Base-by-base conservation (phyloP, 2,797 vertebrate genomes). In the Pangasius krempfi region DNA sequence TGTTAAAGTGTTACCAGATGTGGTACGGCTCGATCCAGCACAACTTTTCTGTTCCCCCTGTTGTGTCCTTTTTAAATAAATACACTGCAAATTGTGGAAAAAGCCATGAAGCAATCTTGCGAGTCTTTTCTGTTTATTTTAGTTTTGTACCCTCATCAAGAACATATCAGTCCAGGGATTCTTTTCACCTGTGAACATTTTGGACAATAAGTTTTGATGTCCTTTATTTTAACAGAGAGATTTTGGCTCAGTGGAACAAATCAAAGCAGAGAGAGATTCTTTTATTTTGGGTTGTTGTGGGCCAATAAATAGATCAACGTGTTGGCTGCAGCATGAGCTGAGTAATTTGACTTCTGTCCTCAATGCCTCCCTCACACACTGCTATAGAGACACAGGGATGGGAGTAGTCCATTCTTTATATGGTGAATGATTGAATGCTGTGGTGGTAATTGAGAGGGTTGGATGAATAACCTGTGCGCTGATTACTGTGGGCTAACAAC, bases 341-440 rank as follows among this genome's bases (percentile, higher is more conserved):
- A 83, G 80, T 83, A 83, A 83, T 83, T 64, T 83, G 80, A 83
- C 80, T 83, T 83, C 37, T 83, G 80, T 40, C n/a, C 58, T 62
- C 58, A 18, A 18, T 83, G 22, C 80, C 80, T 83, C 80, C 40
- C 58, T 83, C 80, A 64, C 80, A 62, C 80, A 47, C 40, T 22
- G 56, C 27, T 50, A 25, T 47, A 25, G 64, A 52, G 64, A 84
- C 62, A 52, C 44, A 52, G 25, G 27, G n/a, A 84, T 54, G 44
- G 37, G 62, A 5, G 62, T 25, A 70, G 58, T 64, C 25, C 40
- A 64, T 68, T 68, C 47, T 84, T 68, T 70, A 33, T 16, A 68
- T 2, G 2, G n/a, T 84, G 64, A 52, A 84, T 52, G n/a, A 84
- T 30, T 70, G 47, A 70, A 84, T 52, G 64, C 18, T 52, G 44